A percentile compares a stretch with the other conserved stretches of the same genome.
phyloP scores from a whole-genome alignment of 2,888 invertebrate genomes.

The Trichacis sp. region DNA sequence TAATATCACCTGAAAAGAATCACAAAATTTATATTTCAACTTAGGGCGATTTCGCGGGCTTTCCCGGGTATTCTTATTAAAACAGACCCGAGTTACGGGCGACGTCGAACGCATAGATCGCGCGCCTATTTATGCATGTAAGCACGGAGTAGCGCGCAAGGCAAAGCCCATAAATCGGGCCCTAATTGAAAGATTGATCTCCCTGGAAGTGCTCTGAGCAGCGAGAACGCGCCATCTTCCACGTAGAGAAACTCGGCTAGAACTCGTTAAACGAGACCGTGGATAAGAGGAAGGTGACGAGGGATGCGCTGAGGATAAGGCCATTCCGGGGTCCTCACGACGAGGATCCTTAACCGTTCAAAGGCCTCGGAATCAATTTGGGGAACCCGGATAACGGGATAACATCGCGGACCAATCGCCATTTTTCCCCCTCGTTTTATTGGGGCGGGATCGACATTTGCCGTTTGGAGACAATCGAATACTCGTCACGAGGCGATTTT shows the following conservation, averaged over 20 bases:
- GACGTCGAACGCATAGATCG: conserved; percentile 33
- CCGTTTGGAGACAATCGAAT: conserved; percentile 48
- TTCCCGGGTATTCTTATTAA: not conserved
- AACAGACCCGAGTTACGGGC: conserved; percentile 2
- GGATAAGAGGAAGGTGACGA: conserved; percentile 49
- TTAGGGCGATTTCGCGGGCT: not conserved
- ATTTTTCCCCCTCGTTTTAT: conserved; percentile 29
- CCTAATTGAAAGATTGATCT: conserved; percentile 64
- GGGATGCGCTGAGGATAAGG: conserved; percentile 59
- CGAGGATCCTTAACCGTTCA: conserved; percentile 30
- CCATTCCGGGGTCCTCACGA: conserved; percentile 30
- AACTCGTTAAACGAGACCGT: conserved; percentile 46
- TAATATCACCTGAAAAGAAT: too few relatives aligned
- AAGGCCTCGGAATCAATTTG: conserved; percentile 64
- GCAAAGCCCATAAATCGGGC: conserved; percentile 53
- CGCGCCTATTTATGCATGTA: conserved; percentile 40
- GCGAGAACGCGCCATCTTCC: conserved; percentile 32
- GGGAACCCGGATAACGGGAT: conserved; percentile 60
- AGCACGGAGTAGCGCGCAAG: conserved; percentile 46
- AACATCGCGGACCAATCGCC: conserved; percentile 47
- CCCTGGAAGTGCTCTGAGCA: conserved; percentile 46
- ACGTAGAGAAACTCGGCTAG: conserved; percentile 45
- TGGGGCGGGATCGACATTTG: conserved; percentile 26
- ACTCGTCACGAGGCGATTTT: conserved; percentile 36
- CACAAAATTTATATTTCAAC: too few relatives aligned